phyloP scores from a whole-genome alignment of 1,140 invertebrate genomes.

The Calliopsis andreniformis region DNA sequence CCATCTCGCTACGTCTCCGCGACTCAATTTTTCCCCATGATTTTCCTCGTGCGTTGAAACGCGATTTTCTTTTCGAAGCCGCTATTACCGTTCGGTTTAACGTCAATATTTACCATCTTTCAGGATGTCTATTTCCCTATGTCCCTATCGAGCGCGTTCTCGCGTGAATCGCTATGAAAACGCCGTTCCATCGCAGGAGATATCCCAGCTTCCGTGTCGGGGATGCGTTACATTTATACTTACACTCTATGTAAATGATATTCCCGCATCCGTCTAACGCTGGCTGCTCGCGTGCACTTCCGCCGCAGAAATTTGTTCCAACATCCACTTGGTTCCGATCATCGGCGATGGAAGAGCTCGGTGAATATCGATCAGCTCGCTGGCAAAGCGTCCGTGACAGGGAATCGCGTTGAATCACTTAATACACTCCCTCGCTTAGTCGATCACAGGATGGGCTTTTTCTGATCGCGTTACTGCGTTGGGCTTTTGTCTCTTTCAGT shows the following conservation, averaged over 20 bases:
- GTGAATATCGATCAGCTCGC: constrained; percentile 22
- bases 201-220: not conserved
- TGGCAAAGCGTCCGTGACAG: not conserved
- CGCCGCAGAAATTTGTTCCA: constrained; percentile 16
- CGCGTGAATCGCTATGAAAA: constrained; percentile 7
- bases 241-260: constrained; percentile 35
- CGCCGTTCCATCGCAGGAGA: not conserved
- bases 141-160: not conserved
- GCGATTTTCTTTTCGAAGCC: constrained; percentile 25
- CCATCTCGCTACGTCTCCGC: not conserved
- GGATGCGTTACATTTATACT: constrained; percentile 22
- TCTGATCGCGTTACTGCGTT: no score
- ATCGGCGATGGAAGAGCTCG: not conserved
- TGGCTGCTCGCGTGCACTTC: not conserved
- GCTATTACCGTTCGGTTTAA: constrained; percentile 33
- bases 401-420: not conserved
- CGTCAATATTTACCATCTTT: constrained; percentile 36
- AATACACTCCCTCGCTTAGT: not conserved
- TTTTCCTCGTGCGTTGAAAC: not conserved
- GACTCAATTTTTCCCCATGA: constrained; percentile 2
- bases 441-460: no score
- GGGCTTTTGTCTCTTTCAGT: no score
- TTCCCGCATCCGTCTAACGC: constrained; percentile 8
- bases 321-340: constrained; percentile 4
- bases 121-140: constrained; percentile 10